Percentiles rank a stretch among this genome's conserved stretches.
Conservation (phyloP, 1,140 invertebrate species). For the Helicoverpa armigera region DNA sequence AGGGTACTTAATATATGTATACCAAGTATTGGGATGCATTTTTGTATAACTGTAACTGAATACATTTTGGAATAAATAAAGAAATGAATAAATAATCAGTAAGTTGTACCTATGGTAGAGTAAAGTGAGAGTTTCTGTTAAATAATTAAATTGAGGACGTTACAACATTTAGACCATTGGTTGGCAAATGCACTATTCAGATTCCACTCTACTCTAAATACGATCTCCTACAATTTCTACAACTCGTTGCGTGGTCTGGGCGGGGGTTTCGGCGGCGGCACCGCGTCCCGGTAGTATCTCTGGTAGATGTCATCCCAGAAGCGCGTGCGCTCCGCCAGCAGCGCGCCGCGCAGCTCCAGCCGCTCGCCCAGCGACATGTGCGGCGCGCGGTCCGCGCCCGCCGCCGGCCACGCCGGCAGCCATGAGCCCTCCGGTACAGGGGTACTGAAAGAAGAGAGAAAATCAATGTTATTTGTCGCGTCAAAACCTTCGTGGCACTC, state of each 20-base stretch:
- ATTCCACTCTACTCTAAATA: too few relatives aligned
- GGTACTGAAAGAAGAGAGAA: slow-evolving; percentile 57
- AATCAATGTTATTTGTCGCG: too few relatives aligned
- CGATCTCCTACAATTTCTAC: neutral
- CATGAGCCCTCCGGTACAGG: slow-evolving; percentile 56
- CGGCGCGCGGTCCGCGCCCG: slow-evolving; percentile 51
- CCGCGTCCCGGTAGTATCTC: slow-evolving; percentile 54
- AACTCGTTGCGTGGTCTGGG: neutral
- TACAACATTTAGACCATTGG: neutral
- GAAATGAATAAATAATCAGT: too few relatives aligned
- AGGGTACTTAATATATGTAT: too few relatives aligned
- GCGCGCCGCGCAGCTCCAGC: slow-evolving; percentile 51
- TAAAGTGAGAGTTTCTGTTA: too few relatives aligned
- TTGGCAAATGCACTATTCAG: too few relatives aligned
- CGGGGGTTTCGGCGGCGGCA: slow-evolving; percentile 45
- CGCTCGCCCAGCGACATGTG: slow-evolving; percentile 58
- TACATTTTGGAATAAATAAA: too few relatives aligned
- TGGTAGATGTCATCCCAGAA: slow-evolving; percentile 68
- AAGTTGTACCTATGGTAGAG: too few relatives aligned
- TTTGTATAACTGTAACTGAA: too few relatives aligned
- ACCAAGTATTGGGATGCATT: too few relatives aligned
- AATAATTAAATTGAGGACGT: too few relatives aligned
- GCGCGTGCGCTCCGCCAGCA: slow-evolving; percentile 51
- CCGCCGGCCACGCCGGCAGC: slow-evolving; percentile 59
- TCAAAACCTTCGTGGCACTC: too few relatives aligned